phyloP scores from a whole-genome alignment of 2,888 invertebrate species.

The Dolichopus griseipennis region DNA sequence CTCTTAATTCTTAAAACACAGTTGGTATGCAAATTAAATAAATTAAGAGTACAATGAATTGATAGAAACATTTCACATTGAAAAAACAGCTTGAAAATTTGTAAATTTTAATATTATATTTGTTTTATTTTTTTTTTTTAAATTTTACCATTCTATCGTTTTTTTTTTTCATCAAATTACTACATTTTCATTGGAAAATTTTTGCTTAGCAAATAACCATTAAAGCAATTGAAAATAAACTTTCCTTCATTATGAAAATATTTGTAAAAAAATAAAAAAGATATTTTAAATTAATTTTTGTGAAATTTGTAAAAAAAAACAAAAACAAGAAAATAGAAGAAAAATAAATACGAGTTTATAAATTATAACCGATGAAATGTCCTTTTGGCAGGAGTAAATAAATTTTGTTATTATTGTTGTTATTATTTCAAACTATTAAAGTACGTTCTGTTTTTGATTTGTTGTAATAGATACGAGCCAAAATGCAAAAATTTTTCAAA shows the following conservation, averaged over 20 bases:
- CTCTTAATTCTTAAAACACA: not conserved
- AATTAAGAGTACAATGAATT: not conserved
- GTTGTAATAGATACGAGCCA: too few species aligned
- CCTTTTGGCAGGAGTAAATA: not conserved
- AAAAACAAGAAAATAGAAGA: not conserved
- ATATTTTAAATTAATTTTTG: not conserved
- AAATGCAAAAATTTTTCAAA: too few species aligned
- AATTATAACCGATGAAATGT: not conserved
- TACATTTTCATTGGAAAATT: not conserved
- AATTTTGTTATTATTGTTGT: too few species aligned
- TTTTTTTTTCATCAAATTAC: not conserved
- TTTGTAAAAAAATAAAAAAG: not conserved
- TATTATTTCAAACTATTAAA: too few species aligned
- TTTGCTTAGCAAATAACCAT: too few species aligned
- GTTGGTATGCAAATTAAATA: not conserved
- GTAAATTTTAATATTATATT: not conserved
- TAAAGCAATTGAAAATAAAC: too few species aligned
- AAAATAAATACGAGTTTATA: not conserved
- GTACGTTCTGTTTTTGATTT: too few species aligned
- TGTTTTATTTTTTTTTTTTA: not conserved
- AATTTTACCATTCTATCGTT: too few species aligned
- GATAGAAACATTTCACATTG: too few species aligned
- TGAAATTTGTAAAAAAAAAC: not conserved
- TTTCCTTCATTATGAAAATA: not conserved
- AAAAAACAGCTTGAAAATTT: not conserved